phyloP scores from a whole-genome alignment of 2,888 invertebrate genomes.

The Timema cristinae region DNA sequence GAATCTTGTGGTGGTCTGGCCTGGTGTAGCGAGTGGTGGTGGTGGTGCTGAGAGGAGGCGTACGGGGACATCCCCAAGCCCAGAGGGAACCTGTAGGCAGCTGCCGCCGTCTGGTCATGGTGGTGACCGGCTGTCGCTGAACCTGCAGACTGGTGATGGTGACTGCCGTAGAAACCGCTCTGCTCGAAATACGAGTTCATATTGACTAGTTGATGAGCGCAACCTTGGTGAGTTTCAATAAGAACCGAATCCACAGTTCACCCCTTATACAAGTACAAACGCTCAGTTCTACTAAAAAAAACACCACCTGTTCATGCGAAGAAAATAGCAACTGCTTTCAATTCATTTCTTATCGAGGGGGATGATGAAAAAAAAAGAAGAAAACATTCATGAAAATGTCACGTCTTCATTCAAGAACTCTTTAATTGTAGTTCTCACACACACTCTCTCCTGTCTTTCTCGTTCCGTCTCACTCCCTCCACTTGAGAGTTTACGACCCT shows the following conservation, averaged over 20 bases:
- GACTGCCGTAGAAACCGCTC: constrained; percentile 90
- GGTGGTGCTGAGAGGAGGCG: constrained; percentile 59
- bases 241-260: too few relatives aligned
- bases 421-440: not conserved
- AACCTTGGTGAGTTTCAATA: too few relatives aligned
- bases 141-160: constrained; percentile 74
- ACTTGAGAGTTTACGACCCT: not conserved
- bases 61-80: constrained; percentile 83
- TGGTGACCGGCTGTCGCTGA: constrained; percentile 63
- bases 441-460: not conserved
- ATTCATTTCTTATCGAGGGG: too few relatives aligned
- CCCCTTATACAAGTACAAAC: too few relatives aligned
- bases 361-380: too few relatives aligned
- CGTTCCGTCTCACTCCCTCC: not conserved
- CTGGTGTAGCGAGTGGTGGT: constrained; percentile 72
- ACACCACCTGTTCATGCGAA: too few relatives aligned
- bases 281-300: too few relatives aligned
- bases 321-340: too few relatives aligned
- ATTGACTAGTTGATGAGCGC: constrained; percentile 41
- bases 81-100: constrained; percentile 80
- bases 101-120: constrained; percentile 64
- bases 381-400: too few relatives aligned
- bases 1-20: constrained; percentile 83
- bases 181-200: constrained; percentile 98
- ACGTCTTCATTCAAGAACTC: too few relatives aligned